These are phyloP conservation scores for Alces alces DNA, from an alignment of 2,113 vertebrate genomes.

Conservation along the genomic window DNA sequence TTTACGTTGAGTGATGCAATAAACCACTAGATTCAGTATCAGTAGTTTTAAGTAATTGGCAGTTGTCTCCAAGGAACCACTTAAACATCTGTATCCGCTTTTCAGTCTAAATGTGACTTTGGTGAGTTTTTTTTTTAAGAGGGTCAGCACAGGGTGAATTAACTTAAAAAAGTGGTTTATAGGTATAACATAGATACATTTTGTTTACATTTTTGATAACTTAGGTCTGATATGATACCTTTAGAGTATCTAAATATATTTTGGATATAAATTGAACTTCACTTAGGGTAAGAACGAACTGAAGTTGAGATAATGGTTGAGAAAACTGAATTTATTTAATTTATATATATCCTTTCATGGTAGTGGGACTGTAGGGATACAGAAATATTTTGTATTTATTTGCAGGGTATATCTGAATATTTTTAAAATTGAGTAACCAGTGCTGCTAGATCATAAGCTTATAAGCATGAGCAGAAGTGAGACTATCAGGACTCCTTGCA, in stretches of 20 bases:
- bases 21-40: neutral
- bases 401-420: neutral
- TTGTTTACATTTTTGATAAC: slow-evolving; percentile 64
- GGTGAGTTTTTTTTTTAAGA: neutral
- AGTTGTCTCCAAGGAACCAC: neutral
- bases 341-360: neutral
- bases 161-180: neutral
- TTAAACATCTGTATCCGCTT: neutral
- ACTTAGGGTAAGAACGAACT: slow-evolving; percentile 11
- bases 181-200: slow-evolving; percentile 20
- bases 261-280: slow-evolving; percentile 56
- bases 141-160: slow-evolving; percentile 39
- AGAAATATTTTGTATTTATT: neutral
- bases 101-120: neutral
- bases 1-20: neutral
- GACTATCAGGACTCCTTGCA: neutral
- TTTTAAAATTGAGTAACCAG: neutral
- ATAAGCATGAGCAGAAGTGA: neutral
- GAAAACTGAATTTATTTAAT: slow-evolving; percentile 14
- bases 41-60: slow-evolving; percentile 2
- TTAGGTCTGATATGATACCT: neutral
- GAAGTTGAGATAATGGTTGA: neutral
- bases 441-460: neutral
- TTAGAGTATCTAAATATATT: slow-evolving; percentile 61
- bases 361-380: neutral